Conservation (phyloP, 2,888 invertebrate genomes). For the Galerucella nymphaeae region DNA sequence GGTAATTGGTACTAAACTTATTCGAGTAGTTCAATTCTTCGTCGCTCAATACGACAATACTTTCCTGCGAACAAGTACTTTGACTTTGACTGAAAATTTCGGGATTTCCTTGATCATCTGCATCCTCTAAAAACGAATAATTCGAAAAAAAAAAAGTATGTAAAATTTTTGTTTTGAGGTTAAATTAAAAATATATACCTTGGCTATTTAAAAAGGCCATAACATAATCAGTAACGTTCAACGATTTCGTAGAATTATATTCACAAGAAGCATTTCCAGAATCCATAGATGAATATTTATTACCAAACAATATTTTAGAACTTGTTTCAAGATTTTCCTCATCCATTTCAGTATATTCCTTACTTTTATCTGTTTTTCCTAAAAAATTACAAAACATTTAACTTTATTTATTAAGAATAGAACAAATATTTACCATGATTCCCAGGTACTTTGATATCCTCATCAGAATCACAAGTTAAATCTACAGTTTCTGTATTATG, state of each 20-base stretch:
- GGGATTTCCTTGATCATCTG: conserved; percentile 30
- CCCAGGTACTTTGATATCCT: conserved; percentile 18
- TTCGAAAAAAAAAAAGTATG: neutral
- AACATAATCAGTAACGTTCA: conserved; percentile 54
- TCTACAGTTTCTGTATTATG: conserved; percentile 53
- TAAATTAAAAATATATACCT: conserved; percentile 19
- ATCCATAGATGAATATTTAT: conserved; percentile 14
- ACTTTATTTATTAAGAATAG: too few species aligned
- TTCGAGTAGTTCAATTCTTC: conserved; percentile 74
- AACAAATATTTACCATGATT: neutral
- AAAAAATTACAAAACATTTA: neutral
- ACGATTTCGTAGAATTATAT: conserved; percentile 39
- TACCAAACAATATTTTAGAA: neutral
- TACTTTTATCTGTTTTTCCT: neutral
- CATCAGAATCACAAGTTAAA: conserved; percentile 36
- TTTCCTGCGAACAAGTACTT: conserved; percentile 47
- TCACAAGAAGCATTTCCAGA: conserved; percentile 25
- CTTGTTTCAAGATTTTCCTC: conserved; percentile 6
- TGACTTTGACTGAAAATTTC: conserved; percentile 37
- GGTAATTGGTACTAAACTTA: conserved; percentile 58
- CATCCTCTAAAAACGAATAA: neutral
- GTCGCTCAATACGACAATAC: conserved; percentile 66
- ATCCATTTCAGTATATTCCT: neutral
- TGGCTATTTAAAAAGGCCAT: conserved; percentile 43
- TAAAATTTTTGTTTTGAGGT: too few species aligned